These are phyloP conservation scores for Goniozus legneri DNA, from an alignment of 1,140 invertebrate species.

Conservation along the genomic window DNA sequence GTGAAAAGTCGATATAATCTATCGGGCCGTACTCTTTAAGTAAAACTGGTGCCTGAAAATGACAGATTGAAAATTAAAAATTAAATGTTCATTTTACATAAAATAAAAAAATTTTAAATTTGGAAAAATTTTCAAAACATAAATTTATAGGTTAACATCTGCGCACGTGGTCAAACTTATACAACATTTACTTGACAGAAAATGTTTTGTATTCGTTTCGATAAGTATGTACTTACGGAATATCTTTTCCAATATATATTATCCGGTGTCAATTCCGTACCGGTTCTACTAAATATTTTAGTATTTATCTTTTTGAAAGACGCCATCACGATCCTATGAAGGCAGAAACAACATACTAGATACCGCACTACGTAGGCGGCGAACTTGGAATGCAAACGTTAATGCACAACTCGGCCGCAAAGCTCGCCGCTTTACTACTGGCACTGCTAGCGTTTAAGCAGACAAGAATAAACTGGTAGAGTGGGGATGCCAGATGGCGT, in stretches of 20 bases:
- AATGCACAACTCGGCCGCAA: no score
- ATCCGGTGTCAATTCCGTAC: constrained; percentile 69
- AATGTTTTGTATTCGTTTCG: no score
- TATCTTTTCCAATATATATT: constrained; percentile 82
- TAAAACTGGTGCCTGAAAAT: constrained; percentile 76
- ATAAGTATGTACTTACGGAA: constrained; percentile 60
- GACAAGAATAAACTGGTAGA: no score
- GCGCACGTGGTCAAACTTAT: no score
- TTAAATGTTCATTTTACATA: constrained; percentile 3
- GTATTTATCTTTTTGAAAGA: constrained; percentile 72
- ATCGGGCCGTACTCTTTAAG: constrained; percentile 91
- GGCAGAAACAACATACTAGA: no score
- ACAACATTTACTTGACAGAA: no score
- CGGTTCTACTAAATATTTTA: constrained; percentile 66
- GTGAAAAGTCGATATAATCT: constrained; percentile 87
- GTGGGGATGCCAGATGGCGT: no score
- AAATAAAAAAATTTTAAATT: constrained; percentile 12
- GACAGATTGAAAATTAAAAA: constrained; percentile 27
- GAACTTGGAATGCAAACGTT: no score
- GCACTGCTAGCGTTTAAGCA: no score
- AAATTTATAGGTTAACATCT: constrained; percentile 21
- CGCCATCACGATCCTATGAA: no score
- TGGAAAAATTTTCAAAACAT: background rate
- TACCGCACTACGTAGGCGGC: no score
- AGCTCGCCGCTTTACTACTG: no score